A percentile compares a stretch with the other conserved stretches of the same genome.
phyloP scores from a whole-genome alignment of 2,797 vertebrate genomes.

The Esox lucius region DNA sequence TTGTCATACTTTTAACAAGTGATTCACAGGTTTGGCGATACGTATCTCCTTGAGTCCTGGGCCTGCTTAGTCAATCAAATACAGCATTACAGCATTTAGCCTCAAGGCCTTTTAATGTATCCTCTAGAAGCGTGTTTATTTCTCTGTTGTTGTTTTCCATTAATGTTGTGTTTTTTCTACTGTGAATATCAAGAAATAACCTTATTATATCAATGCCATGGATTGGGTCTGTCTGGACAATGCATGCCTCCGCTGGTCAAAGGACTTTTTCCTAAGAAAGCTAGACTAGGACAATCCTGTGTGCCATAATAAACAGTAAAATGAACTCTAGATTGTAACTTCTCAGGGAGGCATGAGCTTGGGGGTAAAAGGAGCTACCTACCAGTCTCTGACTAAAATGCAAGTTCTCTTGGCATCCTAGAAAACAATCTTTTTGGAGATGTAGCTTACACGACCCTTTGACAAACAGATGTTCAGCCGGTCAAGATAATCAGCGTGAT shows the following conservation, averaged over 20 bases:
- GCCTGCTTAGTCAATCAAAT: conserved; percentile 25
- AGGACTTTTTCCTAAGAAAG: conserved; percentile 46
- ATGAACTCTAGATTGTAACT: conserved; percentile 67
- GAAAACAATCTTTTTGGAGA: conserved; percentile 35
- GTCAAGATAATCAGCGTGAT: conserved; percentile 43
- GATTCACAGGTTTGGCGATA: neutral
- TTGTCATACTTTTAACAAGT: neutral
- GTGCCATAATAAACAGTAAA: conserved; percentile 76
- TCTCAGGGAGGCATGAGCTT: conserved; percentile 70
- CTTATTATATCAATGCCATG: conserved; percentile 66
- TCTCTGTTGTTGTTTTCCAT: conserved; percentile 39
- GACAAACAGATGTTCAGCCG: conserved; percentile 4
- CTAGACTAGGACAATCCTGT: conserved; percentile 75
- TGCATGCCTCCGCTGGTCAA: conserved; percentile 42
- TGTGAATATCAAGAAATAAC: conserved; percentile 74
- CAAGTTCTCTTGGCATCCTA: conserved; percentile 54
- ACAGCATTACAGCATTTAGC: conserved; percentile 26
- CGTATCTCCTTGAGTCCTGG: neutral
- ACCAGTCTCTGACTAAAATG: conserved; percentile 55
- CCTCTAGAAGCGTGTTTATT: conserved; percentile 48
- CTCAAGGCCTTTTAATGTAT: conserved; percentile 43
- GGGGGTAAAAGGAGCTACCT: conserved; percentile 56
- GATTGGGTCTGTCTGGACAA: conserved; percentile 55
- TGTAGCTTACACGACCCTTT: conserved; percentile 30
- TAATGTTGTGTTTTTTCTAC: conserved; percentile 60